Evolutionary conservation across 1,140 invertebrate species (phyloP).

Genomic region (Helicorthomorpha holstii): DNA sequence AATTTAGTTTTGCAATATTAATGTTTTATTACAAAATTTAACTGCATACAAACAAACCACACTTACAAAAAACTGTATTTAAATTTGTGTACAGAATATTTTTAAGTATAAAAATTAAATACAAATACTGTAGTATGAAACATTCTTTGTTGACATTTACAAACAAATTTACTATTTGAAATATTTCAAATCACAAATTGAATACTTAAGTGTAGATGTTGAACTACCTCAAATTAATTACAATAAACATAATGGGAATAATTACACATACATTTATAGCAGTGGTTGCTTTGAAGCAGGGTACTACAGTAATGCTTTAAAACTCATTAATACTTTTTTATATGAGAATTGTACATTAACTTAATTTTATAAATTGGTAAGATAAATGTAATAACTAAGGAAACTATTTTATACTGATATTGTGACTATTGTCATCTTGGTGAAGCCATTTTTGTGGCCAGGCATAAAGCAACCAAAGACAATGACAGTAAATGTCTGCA

Average conservation of each 20-base stretch:
- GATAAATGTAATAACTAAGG: neutral
- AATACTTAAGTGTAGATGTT: neutral
- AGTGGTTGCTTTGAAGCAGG: neutral
- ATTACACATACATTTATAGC: conserved; percentile 5
- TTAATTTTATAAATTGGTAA: neutral
- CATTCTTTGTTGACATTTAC: too few relatives aligned
- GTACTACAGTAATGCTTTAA: neutral
- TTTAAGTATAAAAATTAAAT: too few relatives aligned
- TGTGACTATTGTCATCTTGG: neutral
- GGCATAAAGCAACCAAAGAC: conserved; percentile 3
- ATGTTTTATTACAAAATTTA: too few relatives aligned
- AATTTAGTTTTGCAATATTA: neutral
- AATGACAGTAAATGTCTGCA: conserved; percentile 2
- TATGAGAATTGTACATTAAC: neutral
- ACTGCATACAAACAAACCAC: too few relatives aligned
- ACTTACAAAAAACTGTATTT: too few relatives aligned
- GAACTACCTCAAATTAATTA: conserved; percentile 7
- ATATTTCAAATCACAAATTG: too few relatives aligned
- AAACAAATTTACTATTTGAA: too few relatives aligned
- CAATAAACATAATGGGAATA: neutral
- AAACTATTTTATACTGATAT: neutral
- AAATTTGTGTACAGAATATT: too few relatives aligned
- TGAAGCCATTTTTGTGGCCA: conserved; percentile 6
- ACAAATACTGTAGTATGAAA: too few relatives aligned
- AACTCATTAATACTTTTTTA: neutral